Base-by-base conservation (phyloP, 1,140 invertebrate species). In the Eurosta solidaginis region DNA sequence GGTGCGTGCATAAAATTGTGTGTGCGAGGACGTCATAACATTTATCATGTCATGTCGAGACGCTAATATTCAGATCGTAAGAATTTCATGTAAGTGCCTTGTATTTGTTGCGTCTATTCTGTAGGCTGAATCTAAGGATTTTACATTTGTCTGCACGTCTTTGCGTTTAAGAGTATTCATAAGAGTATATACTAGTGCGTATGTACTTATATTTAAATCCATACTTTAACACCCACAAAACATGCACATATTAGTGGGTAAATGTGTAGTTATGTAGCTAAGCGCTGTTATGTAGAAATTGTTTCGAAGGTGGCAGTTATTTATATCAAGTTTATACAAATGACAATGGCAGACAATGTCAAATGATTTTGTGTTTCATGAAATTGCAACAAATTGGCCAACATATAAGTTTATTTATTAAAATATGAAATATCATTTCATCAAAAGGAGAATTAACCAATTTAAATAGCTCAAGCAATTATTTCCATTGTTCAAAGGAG, bases 291-390 rank as follows among this genome's bases (percentile, higher is more conserved):
- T 40, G 54, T 63, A 36, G 25, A 17, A 33, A 63, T 63, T 68
- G 59, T 68, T 42, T 68, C 59, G 40, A 40, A 40, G 22, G n/a
- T 68, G 59, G 59, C 59, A 68, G 40, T 68, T 68, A 68, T 68
- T 68, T 68, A 68, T 68, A 68, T 68, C 29, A 68, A 40, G 17
- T n/a, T 68, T 33, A 33, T 68, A 42, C 59, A 68, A 68, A 68
- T 68, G 59, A 68, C 59, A 68, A 68, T 40, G 59, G 59, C 59
- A 68, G 59, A 42, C 59, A 68, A 68, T 68, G 59, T 68, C 59
- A 68, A 42, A 68, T 68, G 59, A 33, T 68, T 68, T 42, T 68
- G 59, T 68, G 33, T 40, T 68, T 33, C 59, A 68, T 68, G 59
- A 20, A 68, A 68, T 68, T 68, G 59, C 33, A 40, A 68, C 59